Evolutionary conservation across 2,888 invertebrate genomes (phyloP).

Genomic region (Thelaira solivaga): DNA sequence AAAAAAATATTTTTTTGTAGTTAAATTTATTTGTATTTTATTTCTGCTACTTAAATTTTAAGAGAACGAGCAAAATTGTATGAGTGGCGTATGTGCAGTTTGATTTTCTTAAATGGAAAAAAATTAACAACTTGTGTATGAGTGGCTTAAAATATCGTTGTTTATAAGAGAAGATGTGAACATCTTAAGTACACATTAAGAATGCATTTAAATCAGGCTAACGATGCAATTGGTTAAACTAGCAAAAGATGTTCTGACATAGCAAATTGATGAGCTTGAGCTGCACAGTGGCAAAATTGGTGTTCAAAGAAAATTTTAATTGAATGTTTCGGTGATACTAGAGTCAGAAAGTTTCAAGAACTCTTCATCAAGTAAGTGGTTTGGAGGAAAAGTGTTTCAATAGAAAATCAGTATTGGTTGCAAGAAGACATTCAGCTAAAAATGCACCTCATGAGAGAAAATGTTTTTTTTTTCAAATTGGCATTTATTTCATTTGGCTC

Average conservation of each 20-base stretch:
- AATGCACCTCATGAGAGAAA: too few species aligned
- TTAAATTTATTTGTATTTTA: not conserved
- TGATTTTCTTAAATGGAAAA: conserved; percentile 22
- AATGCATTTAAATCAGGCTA: conserved; percentile 63
- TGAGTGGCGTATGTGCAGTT: conserved; percentile 10
- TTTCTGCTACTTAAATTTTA: not conserved
- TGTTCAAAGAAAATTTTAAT: not conserved
- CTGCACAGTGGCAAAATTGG: not conserved
- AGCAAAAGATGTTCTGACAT: conserved; percentile 29
- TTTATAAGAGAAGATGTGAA: conserved; percentile 5
- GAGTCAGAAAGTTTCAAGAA: not conserved
- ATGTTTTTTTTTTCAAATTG: too few species aligned
- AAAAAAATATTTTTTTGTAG: conserved; percentile 13
- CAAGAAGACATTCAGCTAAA: too few species aligned
- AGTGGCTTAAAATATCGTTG: not conserved
- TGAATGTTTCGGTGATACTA: not conserved
- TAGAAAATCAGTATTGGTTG: too few species aligned
- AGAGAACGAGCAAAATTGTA: too few species aligned
- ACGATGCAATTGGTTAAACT: conserved; percentile 45
- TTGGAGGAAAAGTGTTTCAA: too few species aligned
- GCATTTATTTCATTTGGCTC: too few species aligned
- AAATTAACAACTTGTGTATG: conserved; percentile 33
- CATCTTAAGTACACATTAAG: conserved; percentile 53
- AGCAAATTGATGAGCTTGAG: conserved; percentile 12
- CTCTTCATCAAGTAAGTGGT: not conserved